Base-by-base conservation (phyloP, 64 coral and sea anemone genomes). In the Montipora efflorescens region DNA sequence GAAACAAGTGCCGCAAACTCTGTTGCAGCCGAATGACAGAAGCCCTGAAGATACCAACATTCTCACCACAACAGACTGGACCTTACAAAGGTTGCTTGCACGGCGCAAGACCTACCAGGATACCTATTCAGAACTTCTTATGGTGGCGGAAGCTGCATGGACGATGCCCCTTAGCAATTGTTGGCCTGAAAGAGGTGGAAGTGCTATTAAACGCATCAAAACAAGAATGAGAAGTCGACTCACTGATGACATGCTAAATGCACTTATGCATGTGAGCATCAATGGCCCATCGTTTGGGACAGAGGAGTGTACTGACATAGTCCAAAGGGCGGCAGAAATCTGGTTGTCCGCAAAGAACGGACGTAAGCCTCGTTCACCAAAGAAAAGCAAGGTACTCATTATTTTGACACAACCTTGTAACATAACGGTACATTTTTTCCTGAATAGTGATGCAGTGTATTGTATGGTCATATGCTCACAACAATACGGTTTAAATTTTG, bases 401-500 rank as follows among this genome's bases (percentile, higher is more conserved):
- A 58, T 59, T 81, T 81, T 81, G 79, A 81, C 79, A 58, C 79
- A 81, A 81, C 79, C 79, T 81, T 74, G 71, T 74, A 22, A 74
- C 71, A 74, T 74, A 74, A 74, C 71, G n/a, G 71, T 74, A 74
- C 71, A 74, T 89, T 78, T 81, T 58, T 81, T 81, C 79, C 79
- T 81, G 50, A 81, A 81, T 81, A 81, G 79, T 81, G 79, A 81
- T 81, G 79, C 79, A 81, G 79, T 81, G 79, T 81, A 81, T 55
- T 81, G 79, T 81, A 81, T 81, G 79, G 79, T 81, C 79, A 58
- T 59, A 81, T 81, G 79, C 79, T 81, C 79, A 81, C 79, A 81
- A 81, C 79, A 81, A 81, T 81, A 79, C 77, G 79, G 79, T 82
- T 82, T 82, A 82, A 82, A 82, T 82, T 82, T 82, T 82, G 53